phyloP scores from a whole-genome alignment of 2,113 vertebrate species.

The Campylomormyrus tamandua region DNA sequence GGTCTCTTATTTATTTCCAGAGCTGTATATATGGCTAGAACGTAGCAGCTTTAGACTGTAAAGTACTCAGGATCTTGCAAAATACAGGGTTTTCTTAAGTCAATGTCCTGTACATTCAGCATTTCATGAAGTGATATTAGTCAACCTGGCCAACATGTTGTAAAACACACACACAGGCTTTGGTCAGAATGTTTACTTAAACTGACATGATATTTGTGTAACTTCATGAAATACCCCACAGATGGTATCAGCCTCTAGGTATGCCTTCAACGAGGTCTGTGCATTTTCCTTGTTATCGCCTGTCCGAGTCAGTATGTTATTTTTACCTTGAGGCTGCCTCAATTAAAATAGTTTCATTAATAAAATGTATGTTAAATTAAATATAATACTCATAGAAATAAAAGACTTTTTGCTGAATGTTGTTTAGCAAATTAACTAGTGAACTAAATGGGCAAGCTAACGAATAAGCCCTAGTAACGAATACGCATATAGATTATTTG shows the following conservation, averaged over 20 bases:
- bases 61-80: neutral
- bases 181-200: neutral
- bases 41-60: neutral
- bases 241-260: neutral
- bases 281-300: neutral
- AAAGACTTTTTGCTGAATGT: neutral
- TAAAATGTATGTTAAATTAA: neutral
- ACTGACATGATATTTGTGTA: neutral
- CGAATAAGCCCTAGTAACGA: neutral
- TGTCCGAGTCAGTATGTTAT: neutral
- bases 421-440: neutral
- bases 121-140: neutral
- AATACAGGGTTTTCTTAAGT: neutral
- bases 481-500: neutral
- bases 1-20: no score
- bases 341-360: neutral
- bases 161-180: neutral
- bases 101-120: neutral
- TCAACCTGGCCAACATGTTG: neutral
- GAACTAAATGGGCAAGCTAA: neutral
- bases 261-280: neutral
- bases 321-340: neutral
- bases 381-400: neutral
- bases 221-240: neutral
- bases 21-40: neutral